Percentiles rank a stretch among this genome's conserved stretches.
These are phyloP conservation scores for Synergus itoensis DNA, from an alignment of 2,888 invertebrate species.

Conservation along the genomic window DNA sequence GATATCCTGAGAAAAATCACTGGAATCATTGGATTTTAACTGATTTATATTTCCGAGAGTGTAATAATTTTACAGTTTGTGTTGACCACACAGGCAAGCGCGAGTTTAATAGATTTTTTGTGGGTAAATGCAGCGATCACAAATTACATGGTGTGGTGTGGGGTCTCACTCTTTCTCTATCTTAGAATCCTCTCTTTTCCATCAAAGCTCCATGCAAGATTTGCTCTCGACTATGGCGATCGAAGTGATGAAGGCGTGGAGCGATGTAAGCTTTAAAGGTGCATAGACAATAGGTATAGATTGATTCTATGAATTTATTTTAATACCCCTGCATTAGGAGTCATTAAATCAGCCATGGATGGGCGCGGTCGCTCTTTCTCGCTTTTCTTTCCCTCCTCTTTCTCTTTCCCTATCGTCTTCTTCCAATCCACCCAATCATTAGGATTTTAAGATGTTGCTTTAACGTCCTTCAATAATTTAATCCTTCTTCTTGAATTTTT, in stretches of 20 bases:
- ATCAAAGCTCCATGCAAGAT: constrained; percentile 11
- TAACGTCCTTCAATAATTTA: no score
- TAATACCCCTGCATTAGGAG: constrained; percentile 65
- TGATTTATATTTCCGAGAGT: no score
- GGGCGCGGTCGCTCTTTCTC: constrained; percentile 8
- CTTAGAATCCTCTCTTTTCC: constrained; percentile 1
- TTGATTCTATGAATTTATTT: constrained; percentile 69
- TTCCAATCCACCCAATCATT: constrained; percentile 1
- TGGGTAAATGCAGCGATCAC: constrained; percentile 61
- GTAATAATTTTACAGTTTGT: not conserved
- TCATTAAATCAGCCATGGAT: constrained; percentile 54
- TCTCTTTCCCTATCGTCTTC: not conserved
- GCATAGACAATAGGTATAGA: constrained; percentile 65
- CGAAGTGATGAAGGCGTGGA: constrained; percentile 39
- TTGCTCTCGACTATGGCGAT: constrained; percentile 22
- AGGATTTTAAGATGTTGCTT: not conserved
- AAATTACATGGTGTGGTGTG: constrained; percentile 64
- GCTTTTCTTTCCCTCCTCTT: not conserved
- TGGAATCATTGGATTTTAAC: no score
- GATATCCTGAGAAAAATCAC: no score
- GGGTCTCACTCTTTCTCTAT: constrained; percentile 48
- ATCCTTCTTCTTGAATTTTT: no score
- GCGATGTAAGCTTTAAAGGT: constrained; percentile 54
- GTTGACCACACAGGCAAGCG: constrained; percentile 20
- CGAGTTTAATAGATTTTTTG: constrained; percentile 64